Evolutionary conservation across 1,140 invertebrate genomes (phyloP).

Genomic region (Drosophila subobscura): DNA sequence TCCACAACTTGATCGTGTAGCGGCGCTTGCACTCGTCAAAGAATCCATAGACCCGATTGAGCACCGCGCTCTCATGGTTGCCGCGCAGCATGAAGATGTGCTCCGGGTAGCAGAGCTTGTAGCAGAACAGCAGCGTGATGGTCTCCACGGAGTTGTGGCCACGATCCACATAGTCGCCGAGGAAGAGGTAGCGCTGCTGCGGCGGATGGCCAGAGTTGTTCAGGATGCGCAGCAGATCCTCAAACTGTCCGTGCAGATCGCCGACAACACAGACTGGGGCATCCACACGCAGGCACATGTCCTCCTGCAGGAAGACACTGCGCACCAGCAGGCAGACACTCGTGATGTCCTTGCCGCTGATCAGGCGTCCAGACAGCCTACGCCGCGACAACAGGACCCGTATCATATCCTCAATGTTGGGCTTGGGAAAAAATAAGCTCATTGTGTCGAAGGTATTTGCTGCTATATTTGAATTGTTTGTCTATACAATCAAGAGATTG

Average conservation of each 20-base stretch:
- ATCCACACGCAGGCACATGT: constrained; percentile 97
- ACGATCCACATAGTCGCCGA: constrained; percentile 93
- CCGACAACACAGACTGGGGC: constrained; percentile 99
- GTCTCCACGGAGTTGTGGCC: constrained; percentile 94
- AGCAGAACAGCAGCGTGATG: constrained; percentile 94
- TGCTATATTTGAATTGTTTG: no score
- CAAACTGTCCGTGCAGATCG: constrained; percentile 99
- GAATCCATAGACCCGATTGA: constrained; percentile 96
- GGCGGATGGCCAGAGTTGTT: constrained; percentile 99
- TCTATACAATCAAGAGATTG: no score
- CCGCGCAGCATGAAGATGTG: constrained; percentile 93
- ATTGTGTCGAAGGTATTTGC: no score
- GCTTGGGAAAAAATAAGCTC: no score
- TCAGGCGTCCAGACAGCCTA: no score
- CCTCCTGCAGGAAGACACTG: constrained; percentile 98
- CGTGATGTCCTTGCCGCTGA: no score
- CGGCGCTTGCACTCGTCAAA: constrained; percentile 98
- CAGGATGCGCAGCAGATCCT: constrained; percentile 97
- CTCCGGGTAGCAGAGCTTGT: constrained; percentile 95
- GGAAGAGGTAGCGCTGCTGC: constrained; percentile 98
- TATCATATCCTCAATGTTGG: no score
- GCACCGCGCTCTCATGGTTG: constrained; percentile 92
- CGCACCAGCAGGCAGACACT: constrained; percentile 85
- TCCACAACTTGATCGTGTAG: constrained; percentile 98
- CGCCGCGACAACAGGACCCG: no score